phyloP scores from a whole-genome alignment of 2,113 vertebrate species.

The Anser brachyrhynchus region DNA sequence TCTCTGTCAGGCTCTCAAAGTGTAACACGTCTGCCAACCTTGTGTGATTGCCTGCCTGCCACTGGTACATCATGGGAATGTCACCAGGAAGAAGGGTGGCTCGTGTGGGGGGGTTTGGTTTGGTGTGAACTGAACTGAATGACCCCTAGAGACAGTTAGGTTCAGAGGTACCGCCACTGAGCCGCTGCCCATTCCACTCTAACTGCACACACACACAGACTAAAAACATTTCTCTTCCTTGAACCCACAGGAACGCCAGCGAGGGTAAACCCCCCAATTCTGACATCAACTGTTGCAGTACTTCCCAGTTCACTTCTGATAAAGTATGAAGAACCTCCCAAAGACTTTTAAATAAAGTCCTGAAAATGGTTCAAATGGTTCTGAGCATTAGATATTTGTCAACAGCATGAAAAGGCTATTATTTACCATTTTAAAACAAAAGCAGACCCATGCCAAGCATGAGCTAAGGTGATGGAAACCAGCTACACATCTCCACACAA shows the following conservation, averaged over 20 bases:
- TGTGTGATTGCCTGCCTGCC: background rate
- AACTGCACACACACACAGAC: background rate
- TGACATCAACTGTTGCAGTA: background rate
- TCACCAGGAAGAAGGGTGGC: no score
- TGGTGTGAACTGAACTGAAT: background rate
- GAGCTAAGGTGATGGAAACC: background rate
- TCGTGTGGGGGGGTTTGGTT: background rate
- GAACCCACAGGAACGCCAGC: background rate
- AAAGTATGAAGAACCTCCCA: background rate
- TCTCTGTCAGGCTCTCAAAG: background rate
- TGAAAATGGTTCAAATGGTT: background rate
- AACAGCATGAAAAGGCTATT: background rate
- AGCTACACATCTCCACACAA: background rate
- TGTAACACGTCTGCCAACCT: background rate
- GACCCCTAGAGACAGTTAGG: no score
- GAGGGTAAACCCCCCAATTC: background rate
- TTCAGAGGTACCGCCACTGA: background rate
- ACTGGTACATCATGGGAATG: background rate
- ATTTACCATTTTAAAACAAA: background rate
- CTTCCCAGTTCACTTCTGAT: background rate
- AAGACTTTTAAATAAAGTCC: background rate
- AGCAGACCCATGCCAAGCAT: background rate
- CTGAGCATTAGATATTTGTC: background rate
- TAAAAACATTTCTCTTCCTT: background rate
- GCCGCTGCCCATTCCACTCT: background rate